phyloP scores from a whole-genome alignment of 2,113 vertebrate genomes.

The Galemys pyrenaicus region DNA sequence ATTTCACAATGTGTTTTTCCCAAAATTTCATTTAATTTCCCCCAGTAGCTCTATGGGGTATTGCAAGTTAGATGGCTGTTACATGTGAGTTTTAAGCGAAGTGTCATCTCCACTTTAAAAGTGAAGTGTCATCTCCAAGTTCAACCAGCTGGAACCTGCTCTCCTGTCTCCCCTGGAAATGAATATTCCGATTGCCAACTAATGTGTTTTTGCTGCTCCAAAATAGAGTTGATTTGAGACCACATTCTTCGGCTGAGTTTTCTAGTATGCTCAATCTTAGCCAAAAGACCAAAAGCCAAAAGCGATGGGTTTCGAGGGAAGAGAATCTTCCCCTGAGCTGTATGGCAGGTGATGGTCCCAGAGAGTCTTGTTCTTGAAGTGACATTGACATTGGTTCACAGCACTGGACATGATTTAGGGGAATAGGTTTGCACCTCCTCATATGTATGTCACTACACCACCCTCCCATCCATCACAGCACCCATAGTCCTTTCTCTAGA shows the following conservation, averaged over 20 bases:
- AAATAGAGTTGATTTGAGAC: background rate
- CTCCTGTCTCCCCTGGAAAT: background rate
- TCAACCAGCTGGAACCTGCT: background rate
- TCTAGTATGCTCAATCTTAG: too few relatives aligned
- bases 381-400: too few relatives aligned
- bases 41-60: background rate
- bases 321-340: background rate
- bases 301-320: background rate
- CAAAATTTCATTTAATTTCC: background rate
- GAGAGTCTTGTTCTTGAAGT: too few relatives aligned
- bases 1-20: background rate
- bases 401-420: too few relatives aligned
- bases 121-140: background rate
- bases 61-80: background rate
- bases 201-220: background rate
- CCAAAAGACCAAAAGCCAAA: too few relatives aligned
- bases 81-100: background rate
- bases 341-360: background rate
- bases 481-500: too few relatives aligned
- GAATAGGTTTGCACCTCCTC: too few relatives aligned
- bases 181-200: background rate
- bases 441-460: too few relatives aligned
- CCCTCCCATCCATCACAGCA: too few relatives aligned
- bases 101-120: background rate
- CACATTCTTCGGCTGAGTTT: background rate